phyloP scores from a whole-genome alignment of 2,888 invertebrate species.

The Serripes groenlandicus region DNA sequence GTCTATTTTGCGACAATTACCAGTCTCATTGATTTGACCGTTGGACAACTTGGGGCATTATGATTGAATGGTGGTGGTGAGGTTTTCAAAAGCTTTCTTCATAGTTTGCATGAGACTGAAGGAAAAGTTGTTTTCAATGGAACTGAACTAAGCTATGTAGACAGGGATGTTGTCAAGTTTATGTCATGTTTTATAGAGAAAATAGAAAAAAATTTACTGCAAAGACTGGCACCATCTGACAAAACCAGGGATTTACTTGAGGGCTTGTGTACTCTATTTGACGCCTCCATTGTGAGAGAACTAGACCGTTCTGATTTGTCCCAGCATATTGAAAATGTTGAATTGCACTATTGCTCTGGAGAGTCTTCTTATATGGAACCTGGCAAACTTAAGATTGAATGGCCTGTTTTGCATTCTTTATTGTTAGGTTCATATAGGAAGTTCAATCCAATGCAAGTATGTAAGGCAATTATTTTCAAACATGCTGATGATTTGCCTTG shows the following conservation, averaged over 20 bases:
- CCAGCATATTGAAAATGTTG: neutral
- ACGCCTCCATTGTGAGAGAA: neutral
- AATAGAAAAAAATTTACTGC: neutral
- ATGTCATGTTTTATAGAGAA: neutral
- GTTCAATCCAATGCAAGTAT: neutral
- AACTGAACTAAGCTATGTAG: neutral
- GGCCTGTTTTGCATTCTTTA: conserved; percentile 8
- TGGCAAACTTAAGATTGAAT: neutral
- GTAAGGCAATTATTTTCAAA: no score
- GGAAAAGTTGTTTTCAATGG: neutral
- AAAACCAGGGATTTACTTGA: conserved; percentile 2
- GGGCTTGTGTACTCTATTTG: neutral
- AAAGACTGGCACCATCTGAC: conserved; percentile 1
- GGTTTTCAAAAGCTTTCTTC: neutral
- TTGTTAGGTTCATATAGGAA: conserved; percentile 11
- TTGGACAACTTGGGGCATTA: neutral
- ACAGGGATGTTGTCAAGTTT: neutral
- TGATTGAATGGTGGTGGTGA: neutral
- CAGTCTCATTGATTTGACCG: neutral
- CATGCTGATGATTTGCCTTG: no score
- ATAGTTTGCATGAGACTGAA: neutral
- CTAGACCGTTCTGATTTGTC: neutral
- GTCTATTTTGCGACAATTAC: neutral
- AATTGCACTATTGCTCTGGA: conserved; percentile 3
- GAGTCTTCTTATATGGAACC: neutral